Evolutionary conservation across 1,140 invertebrate species (phyloP), one percentile per base, ranked within the genome.

Genomic region (Rhopalosiphum padi): DNA sequence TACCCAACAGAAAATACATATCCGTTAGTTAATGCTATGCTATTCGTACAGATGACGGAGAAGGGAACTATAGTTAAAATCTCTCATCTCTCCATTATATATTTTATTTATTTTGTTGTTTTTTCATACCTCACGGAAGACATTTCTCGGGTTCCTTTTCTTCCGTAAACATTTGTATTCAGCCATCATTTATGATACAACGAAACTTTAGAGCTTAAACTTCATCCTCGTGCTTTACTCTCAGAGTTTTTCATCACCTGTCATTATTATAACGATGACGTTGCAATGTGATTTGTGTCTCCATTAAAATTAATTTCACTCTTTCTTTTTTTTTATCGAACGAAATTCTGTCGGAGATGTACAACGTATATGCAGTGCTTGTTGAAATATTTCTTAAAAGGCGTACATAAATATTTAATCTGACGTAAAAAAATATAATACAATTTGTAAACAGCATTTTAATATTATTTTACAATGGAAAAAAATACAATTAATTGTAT

Each of bases 41-140:
- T 77, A 18, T 77, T 22, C 30, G 60, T 77, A 18, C 18, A 77
- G 15, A 77, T 11, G 60, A 77, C 30, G 15, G n/a, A 77, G n/a
- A n/a, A 77, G 30, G n/a, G 60, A 77, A 77, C n/a, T 77, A 77
- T 77, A 77, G 60, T 77, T 77, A 77, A 77, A 77, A 77, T 77
- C 30, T 77, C 18, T 77, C 30, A 35, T n/a, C 30, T 35, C 60
- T 35, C 60, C 60, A 77, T 77, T 77, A 77, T n/a, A n/a, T n/a
- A 77, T 77, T 77, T 77, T 77, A 15, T 77, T 77, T 77, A n/a
- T 68, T 68, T 68, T 68, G 60, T 68, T 68, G 60, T 77, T 77
- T 77, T 77, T 77, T 18, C 30, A 77, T n/a, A 77, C 30, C 60
- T n/a, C 60, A 18, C n/a, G n/a, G 60, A 77, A 77, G 60, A 77